Conservation (phyloP, 2,888 invertebrate species). For the Actias luna region DNA sequence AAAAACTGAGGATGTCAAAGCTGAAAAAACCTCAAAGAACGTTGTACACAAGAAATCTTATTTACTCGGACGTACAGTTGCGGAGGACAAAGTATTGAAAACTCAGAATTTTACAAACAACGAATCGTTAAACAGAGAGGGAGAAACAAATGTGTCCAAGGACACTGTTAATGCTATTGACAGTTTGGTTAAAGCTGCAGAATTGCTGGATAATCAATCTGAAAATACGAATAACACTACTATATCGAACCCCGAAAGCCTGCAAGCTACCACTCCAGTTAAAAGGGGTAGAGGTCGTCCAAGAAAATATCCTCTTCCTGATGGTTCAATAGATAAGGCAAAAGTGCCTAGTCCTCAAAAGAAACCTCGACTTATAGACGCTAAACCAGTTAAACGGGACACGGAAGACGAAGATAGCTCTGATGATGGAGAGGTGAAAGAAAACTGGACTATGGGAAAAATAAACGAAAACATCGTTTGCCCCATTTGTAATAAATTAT, state of each 20-base stretch:
- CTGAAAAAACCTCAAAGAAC: conserved; percentile 54
- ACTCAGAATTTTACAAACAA: conserved; percentile 37
- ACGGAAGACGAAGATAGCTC: conserved; percentile 51
- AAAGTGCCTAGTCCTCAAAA: conserved; percentile 61
- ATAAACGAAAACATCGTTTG: conserved; percentile 78
- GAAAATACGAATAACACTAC: conserved; percentile 43
- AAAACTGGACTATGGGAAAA: conserved; percentile 80
- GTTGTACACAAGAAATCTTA: conserved; percentile 70
- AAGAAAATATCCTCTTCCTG: conserved; percentile 69
- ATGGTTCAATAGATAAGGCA: conserved; percentile 38
- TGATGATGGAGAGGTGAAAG: conserved; percentile 59
- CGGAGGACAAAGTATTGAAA: conserved; percentile 39
- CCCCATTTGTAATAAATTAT: conserved; percentile 75
- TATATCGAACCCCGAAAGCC: conserved; percentile 36
- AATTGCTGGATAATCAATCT: conserved; percentile 67
- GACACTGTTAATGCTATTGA: conserved; percentile 68
- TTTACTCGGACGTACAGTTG: conserved; percentile 52
- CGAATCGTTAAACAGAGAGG: conserved; percentile 37
- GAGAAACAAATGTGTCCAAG: conserved; percentile 42
- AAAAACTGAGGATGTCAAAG: conserved; percentile 55
- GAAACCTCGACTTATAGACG: conserved; percentile 60
- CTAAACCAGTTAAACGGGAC: conserved; percentile 43
- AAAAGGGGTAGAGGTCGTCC: conserved; percentile 74
- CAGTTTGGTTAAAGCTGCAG: conserved; percentile 74
- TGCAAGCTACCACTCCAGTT: conserved; percentile 50